phyloP scores from a whole-genome alignment of 2,888 invertebrate genomes.

The Lasioglossum villosulum region DNA sequence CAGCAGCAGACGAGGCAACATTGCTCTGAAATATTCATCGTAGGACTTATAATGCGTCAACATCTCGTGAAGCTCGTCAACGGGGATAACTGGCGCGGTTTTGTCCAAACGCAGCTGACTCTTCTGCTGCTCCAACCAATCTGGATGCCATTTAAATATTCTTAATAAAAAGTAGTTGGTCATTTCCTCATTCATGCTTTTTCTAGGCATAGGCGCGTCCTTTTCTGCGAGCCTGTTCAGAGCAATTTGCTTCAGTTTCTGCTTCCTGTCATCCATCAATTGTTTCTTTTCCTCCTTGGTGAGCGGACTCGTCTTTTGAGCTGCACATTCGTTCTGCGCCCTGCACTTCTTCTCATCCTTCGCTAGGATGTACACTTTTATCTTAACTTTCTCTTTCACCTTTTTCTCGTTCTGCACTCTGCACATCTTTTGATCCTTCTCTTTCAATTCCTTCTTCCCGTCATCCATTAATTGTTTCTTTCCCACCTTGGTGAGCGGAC shows the following conservation, averaged over 20 bases:
- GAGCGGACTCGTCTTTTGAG: conserved; percentile 33
- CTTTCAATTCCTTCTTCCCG: too few species aligned
- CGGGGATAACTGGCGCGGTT: conserved; percentile 86
- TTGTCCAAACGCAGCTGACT: conserved; percentile 83
- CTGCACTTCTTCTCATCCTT: conserved; percentile 56
- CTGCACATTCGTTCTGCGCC: conserved; percentile 59
- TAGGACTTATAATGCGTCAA: conserved; percentile 86
- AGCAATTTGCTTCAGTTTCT: conserved; percentile 86
- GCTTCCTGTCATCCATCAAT: conserved; percentile 85
- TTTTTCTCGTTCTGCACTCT: too few species aligned
- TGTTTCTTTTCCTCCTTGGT: conserved; percentile 66
- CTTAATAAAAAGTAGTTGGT: conserved; percentile 85
- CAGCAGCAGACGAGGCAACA: conserved; percentile 87
- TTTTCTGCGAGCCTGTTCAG: conserved; percentile 73
- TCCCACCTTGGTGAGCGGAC: too few species aligned
- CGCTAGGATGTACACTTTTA: conserved; percentile 42
- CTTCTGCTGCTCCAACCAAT: conserved; percentile 88
- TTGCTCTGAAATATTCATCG: conserved; percentile 87
- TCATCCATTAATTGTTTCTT: too few species aligned
- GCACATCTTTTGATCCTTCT: too few species aligned
- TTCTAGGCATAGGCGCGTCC: conserved; percentile 74
- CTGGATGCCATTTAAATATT: conserved; percentile 88
- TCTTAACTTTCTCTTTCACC: conserved; percentile 35
- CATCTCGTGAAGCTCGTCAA: conserved; percentile 85
- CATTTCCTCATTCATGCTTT: conserved; percentile 53